A percentile compares a stretch with the other conserved stretches of the same genome.
phyloP scores from a whole-genome alignment of 2,797 vertebrate species.

The Dermochelys coriacea region DNA sequence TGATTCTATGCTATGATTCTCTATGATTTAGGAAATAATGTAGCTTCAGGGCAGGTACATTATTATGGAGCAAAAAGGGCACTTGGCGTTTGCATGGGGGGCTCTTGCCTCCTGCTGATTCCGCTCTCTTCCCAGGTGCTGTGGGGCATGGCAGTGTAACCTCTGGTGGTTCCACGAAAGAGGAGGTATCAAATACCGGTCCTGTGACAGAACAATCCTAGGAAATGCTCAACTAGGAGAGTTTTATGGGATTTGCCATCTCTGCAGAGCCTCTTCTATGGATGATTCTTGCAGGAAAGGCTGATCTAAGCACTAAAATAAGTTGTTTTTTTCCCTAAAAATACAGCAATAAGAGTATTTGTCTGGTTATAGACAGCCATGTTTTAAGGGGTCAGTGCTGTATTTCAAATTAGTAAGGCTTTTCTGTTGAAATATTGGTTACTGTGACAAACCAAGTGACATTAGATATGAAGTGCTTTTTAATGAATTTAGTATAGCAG shows the following conservation, averaged over 20 bases:
- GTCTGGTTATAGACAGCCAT: neutral
- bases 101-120: neutral
- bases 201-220: neutral
- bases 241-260: too few relatives aligned
- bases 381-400: neutral
- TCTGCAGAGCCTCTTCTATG: neutral
- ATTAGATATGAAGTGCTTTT: neutral
- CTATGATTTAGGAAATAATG: neutral
- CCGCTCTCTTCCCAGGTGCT: rapidly evolving
- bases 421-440: neutral
- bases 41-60: neutral
- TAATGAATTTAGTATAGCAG: neutral
- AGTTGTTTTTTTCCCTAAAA: neutral
- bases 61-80: neutral
- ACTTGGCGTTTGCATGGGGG: neutral
- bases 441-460: neutral
- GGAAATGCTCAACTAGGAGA: neutral
- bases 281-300: neutral
- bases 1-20: too few relatives aligned
- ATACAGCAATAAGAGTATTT: neutral
- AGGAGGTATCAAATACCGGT: neutral
- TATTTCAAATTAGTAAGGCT: neutral
- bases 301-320: neutral
- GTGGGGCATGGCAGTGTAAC: neutral
- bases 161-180: neutral